Conservation (phyloP, 2,113 vertebrate genomes). For the Odobenus rosmarus region DNA sequence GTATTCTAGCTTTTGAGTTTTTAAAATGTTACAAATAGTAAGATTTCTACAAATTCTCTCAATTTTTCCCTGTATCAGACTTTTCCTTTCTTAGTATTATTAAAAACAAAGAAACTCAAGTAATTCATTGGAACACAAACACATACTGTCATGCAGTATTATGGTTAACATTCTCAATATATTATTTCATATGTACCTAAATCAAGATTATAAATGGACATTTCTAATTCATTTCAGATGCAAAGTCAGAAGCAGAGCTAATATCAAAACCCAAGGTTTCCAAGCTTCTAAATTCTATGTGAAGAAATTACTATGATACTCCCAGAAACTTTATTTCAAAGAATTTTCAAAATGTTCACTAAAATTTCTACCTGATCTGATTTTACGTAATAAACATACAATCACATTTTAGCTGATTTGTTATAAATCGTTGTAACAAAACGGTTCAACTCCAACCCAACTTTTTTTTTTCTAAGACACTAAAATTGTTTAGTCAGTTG, state of each 20-base stretch:
- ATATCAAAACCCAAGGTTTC: neutral
- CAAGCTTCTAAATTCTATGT: neutral
- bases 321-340: neutral
- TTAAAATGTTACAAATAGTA: neutral
- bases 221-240: neutral
- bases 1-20: neutral
- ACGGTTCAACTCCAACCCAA: neutral
- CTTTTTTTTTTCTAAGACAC: constrained; percentile 1
- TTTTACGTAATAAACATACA: neutral
- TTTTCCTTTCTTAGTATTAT: neutral
- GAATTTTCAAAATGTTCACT: neutral
- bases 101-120: neutral
- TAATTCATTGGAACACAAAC: neutral
- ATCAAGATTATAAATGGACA: neutral
- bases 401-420: neutral
- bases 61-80: neutral
- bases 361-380: neutral
- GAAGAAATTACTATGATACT: neutral
- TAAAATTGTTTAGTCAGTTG: neutral
- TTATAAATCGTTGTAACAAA: neutral
- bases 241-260: neutral
- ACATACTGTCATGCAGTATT: neutral
- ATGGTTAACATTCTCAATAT: neutral
- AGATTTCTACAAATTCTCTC: neutral
- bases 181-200: neutral